A percentile compares a stretch with the other conserved stretches of the same genome.
phyloP scores from a whole-genome alignment of 2,888 invertebrate genomes.

The Corythucha ciliata region DNA sequence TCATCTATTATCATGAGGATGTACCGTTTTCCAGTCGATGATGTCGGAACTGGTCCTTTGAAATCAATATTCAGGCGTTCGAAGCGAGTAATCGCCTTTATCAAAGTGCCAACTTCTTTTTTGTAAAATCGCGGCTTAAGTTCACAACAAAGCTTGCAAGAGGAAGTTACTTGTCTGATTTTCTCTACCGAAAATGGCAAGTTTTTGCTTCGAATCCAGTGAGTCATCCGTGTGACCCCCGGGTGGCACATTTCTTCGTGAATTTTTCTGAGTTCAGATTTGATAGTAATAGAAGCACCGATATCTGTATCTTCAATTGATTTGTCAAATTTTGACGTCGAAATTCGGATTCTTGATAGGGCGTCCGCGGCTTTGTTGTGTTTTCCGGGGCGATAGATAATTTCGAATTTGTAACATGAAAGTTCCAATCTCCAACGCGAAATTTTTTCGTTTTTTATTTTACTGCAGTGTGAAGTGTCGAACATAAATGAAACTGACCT shows the following conservation, averaged over 20 bases:
- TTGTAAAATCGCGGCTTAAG: slow-evolving; percentile 28
- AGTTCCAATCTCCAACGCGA: slow-evolving; percentile 18
- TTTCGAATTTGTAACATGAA: slow-evolving; percentile 11
- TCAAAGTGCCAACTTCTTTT: slow-evolving; percentile 16
- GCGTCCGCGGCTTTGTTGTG: slow-evolving; percentile 29
- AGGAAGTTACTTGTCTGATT: slow-evolving; percentile 21
- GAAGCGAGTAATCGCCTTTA: slow-evolving; percentile 30
- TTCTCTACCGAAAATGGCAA: slow-evolving; percentile 28
- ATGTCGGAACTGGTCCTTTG: slow-evolving; percentile 22
- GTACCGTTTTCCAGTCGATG: slow-evolving; percentile 16
- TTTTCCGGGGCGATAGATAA: background rate
- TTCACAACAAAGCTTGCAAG: slow-evolving; percentile 28
- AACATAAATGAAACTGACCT: slow-evolving; percentile 6
- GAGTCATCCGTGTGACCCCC: slow-evolving; percentile 29
- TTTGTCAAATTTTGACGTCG: slow-evolving; percentile 4
- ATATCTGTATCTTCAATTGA: too few relatives aligned
- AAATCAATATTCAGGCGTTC: slow-evolving; percentile 32
- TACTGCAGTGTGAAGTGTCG: too few relatives aligned
- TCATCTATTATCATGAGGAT: slow-evolving; percentile 24
- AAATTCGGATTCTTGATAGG: slow-evolving; percentile 25
- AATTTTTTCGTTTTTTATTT: slow-evolving; percentile 19
- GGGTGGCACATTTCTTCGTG: slow-evolving; percentile 29
- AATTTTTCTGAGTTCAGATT: slow-evolving; percentile 17
- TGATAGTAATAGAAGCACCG: too few relatives aligned
- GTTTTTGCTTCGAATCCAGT: slow-evolving; percentile 29